These are phyloP conservation scores for Melanostigma gelatinosum DNA, from an alignment of 2,113 vertebrate genomes.

Conservation along the genomic window DNA sequence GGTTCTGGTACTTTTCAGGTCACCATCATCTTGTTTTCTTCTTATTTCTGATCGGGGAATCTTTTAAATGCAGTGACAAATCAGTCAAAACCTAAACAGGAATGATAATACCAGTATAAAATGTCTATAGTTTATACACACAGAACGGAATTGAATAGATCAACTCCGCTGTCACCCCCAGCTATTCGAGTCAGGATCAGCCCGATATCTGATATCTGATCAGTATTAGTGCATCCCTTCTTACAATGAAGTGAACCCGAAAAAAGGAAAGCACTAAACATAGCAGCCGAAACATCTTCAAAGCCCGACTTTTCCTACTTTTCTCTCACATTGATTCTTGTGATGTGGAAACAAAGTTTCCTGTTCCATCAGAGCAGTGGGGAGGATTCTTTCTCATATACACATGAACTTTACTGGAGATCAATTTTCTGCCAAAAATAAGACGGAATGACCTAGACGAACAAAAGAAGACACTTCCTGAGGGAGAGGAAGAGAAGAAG, in stretches of 20 bases:
- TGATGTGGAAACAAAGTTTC: slow-evolving; percentile 26
- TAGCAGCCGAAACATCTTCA: slow-evolving; percentile 11
- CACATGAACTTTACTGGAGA: slow-evolving; percentile 40
- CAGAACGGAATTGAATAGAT: not conserved
- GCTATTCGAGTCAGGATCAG: too few species aligned
- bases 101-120: too few species aligned
- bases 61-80: too few species aligned
- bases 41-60: too few species aligned
- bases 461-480: slow-evolving; percentile 56
- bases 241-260: not conserved
- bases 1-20: too few species aligned
- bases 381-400: slow-evolving; percentile 33
- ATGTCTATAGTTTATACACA: too few species aligned
- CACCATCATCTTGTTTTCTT: too few species aligned
- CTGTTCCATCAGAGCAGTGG: not conserved
- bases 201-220: too few species aligned
- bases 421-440: slow-evolving; percentile 54
- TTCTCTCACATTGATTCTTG: not conserved
- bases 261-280: slow-evolving; percentile 1
- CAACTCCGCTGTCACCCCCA: not conserved
- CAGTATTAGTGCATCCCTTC: too few species aligned
- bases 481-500: slow-evolving; percentile 50
- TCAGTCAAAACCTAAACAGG: too few species aligned
- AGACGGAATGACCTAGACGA: slow-evolving; percentile 54
- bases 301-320: not conserved